phyloP scores from a whole-genome alignment of 2,797 vertebrate species.

The Sebastolobus alascanus region DNA sequence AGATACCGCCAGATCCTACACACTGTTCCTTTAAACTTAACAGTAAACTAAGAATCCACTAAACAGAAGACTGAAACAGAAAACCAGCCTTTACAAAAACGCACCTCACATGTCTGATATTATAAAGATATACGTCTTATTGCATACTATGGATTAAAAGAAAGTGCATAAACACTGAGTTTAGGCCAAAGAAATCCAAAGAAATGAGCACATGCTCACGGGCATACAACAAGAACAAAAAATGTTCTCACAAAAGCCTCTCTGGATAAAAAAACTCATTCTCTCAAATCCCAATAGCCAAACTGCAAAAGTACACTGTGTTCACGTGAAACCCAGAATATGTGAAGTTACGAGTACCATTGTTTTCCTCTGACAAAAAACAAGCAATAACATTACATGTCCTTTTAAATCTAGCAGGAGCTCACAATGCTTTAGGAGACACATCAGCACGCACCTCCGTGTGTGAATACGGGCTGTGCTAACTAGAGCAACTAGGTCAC shows the following conservation, averaged over 20 bases:
- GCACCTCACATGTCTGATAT: background rate
- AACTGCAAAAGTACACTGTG: background rate
- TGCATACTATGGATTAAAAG: background rate
- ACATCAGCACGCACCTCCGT: constrained; percentile 45
- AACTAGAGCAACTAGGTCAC: constrained; percentile 81
- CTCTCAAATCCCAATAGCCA: background rate
- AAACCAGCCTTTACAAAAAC: background rate
- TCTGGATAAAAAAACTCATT: background rate
- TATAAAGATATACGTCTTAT: background rate
- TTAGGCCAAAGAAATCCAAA: background rate
- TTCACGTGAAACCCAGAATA: constrained; percentile 15
- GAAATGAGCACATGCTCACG: background rate
- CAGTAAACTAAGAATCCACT: background rate
- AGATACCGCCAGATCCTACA: no score
- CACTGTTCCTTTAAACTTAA: background rate
- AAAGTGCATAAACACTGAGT: background rate
- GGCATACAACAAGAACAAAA: background rate
- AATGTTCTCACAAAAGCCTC: background rate
- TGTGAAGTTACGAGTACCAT: background rate
- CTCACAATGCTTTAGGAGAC: constrained; percentile 41
- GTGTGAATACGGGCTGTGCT: constrained; percentile 49
- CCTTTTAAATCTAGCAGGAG: constrained; percentile 42
- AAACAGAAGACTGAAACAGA: background rate
- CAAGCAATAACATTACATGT: constrained; percentile 21
- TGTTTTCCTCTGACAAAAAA: constrained; percentile 36